Evolutionary conservation across 1,140 invertebrate genomes (phyloP).

Genomic region (Halictus rubicundus): DNA sequence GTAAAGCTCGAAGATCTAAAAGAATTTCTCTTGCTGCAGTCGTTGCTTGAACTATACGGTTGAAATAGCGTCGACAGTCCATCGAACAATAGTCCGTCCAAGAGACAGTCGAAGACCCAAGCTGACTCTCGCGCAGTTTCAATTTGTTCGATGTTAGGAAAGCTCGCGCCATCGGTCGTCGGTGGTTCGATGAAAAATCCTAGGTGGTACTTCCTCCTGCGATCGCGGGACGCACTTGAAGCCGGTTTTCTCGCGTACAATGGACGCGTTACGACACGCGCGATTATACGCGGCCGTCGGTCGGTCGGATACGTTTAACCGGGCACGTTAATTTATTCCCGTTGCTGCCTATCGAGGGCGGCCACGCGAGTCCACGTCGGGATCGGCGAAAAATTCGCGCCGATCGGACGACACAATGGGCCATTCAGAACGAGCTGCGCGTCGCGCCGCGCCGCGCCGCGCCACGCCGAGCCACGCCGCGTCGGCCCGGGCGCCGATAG

Average conservation of each 20-base stretch:
- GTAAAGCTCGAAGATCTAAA: too few relatives aligned
- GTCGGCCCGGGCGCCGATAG: conserved; percentile 39
- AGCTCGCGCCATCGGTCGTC: background rate
- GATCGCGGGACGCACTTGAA: conserved; percentile 45
- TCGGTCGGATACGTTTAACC: conserved; percentile 70
- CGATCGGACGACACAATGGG: conserved; percentile 67
- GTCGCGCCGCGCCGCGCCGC: conserved; percentile 8
- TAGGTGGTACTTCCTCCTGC: conserved; percentile 64
- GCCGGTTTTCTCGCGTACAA: conserved; percentile 70
- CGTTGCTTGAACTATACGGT: too few relatives aligned
- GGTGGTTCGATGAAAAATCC: background rate
- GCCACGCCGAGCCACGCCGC: conserved; percentile 21
- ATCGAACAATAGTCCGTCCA: too few relatives aligned
- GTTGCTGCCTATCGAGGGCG: conserved; percentile 72
- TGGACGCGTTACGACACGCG: conserved; percentile 74
- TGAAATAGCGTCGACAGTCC: too few relatives aligned
- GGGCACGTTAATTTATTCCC: conserved; percentile 77
- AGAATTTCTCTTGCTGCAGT: too few relatives aligned
- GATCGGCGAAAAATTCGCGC: conserved; percentile 66
- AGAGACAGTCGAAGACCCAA: too few relatives aligned
- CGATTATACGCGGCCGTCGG: conserved; percentile 65
- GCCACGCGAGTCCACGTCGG: conserved; percentile 51
- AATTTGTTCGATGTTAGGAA: too few relatives aligned
- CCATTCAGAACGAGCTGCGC: conserved; percentile 61
- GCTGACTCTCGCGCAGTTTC: too few relatives aligned